Base-by-base conservation (phyloP, 2,113 vertebrate species). In the Erythrolamprus reginae region DNA sequence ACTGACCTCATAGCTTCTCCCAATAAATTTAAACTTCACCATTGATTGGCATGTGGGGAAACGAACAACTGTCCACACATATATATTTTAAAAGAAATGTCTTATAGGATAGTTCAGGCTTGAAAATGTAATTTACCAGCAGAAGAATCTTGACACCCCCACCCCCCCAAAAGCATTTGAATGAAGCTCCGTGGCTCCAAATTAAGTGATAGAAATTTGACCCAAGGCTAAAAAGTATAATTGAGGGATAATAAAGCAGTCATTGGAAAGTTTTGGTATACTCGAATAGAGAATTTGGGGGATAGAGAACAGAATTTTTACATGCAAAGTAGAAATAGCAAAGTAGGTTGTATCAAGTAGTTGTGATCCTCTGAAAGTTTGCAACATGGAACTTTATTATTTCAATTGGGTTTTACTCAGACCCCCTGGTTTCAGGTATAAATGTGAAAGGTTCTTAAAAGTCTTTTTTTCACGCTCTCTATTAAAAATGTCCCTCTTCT, bases 41-140 rank as follows among this genome's bases (percentile, higher is more conserved):
- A 91, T 83, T 93, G 91, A 91, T 83, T 93, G 91, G 91, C 86
- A 26, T 89, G 83, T 90, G 84, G 77, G 84, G 77, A 26, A 51
- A 94, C 86, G 90, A 86, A 87, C 86, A 93, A 88, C 84, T 0
- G 89, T 51, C 47, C 38, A 0, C 58, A 90, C 58, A 88, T 24
- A 95, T 94, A n/a, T n/a, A n/a, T 45, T 93, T 89, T 91, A 56
- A 89, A 92, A 92, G 24, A n/a, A 84, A 33, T 9, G 77, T 91
- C n/a, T 83, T 92, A 90, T 92, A 92, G 89, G 52, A 88, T 85
- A 50, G 88, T 84, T 28, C 28, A 1, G 83, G 24, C 45, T 61
- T 83, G 45, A 82, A 52, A 48, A 51, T 26, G 19, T 61, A 56
- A 87, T 26, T 26, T 45, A 15, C 56, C 56, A 58, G 48, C 33